Evolutionary conservation across 2,888 invertebrate species (phyloP).

Genomic region (Polymixis flavicincta): DNA sequence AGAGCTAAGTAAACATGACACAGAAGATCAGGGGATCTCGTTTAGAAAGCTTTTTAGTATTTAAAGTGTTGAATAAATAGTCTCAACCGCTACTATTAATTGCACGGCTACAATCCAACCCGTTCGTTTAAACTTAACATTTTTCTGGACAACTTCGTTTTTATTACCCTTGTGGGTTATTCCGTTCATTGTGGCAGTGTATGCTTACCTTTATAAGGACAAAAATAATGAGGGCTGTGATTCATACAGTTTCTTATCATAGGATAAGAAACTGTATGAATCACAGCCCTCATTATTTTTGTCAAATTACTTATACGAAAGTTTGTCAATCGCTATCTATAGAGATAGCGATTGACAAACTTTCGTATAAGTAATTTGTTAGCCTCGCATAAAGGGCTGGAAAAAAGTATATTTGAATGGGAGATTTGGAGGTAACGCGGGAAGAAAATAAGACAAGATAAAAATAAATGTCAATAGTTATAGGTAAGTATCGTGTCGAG

Average conservation of each 20-base stretch:
- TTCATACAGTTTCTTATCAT: constrained; percentile 37
- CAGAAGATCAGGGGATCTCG: constrained; percentile 19
- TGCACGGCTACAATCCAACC: constrained; percentile 23
- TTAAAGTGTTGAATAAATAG: constrained; percentile 48
- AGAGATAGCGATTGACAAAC: constrained; percentile 30
- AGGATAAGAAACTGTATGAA: constrained; percentile 37
- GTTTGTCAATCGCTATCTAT: constrained; percentile 30
- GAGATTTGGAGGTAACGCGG: background rate
- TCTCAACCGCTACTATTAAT: constrained; percentile 34
- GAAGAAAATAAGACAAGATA: constrained; percentile 14
- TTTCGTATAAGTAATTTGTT: constrained; percentile 34
- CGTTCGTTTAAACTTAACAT: constrained; percentile 23
- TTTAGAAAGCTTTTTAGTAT: constrained; percentile 32
- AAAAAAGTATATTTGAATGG: constrained; percentile 19
- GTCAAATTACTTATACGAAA: constrained; percentile 33
- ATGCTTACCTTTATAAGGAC: constrained; percentile 24
- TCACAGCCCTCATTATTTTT: constrained; percentile 33
- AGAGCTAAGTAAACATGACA: constrained; percentile 34
- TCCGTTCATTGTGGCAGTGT: constrained; percentile 12
- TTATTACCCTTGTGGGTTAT: constrained; percentile 13
- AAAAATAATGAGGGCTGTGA: constrained; percentile 33
- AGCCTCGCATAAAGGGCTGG: constrained; percentile 16
- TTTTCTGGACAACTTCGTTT: constrained; percentile 14
- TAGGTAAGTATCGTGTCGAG: background rate
- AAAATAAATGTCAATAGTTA: constrained; percentile 1